Evolutionary conservation across 2,113 vertebrate genomes (phyloP), one percentile per base, ranked within the genome.

Genomic region (Pituophis catenifer): DNA sequence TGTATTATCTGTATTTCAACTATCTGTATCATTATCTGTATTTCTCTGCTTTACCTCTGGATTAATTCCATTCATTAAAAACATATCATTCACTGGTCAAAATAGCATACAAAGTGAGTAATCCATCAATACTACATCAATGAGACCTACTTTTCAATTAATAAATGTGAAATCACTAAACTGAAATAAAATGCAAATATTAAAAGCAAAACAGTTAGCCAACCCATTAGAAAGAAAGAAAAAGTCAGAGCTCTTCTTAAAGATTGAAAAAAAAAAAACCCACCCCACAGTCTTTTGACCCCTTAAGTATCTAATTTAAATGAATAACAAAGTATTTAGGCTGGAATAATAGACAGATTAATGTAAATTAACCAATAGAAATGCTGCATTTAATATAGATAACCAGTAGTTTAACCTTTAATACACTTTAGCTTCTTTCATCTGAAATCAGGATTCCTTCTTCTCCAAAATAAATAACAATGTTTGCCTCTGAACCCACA

Each of bases 331-430:
- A 53, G 9, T 8, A 59, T 59, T 33, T 48, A 50, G 58, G 58
- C 44, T 59, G 26, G n/a, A 65, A 52, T 90, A 15, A 90, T 50
- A 65, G 44, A 26, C 9, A 2, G 86, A 29, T 50, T 52, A 50
- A 87, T 52, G 48, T 87, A 52, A 87, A 87, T 21, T 44, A 81
- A 44, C 1, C 15, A 44, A 23, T 12, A 29, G 86, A 87, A 87
- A 86, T 52, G 10, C 24, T 87, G 86, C 21, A 87, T 87, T 52
- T 50, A 29, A 33, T 87, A 81, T 8, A 81, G n/a, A 44, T 38
- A 8, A 13, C 58, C 87, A 94, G 87, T 75, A 94, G 90, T 94
- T 95, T 95, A 96, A 96, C 70, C 48, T 95, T 92, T 94, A 88
- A 88, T 94, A 24, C 91, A 75, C 92, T 59, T 5, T 5, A 65